These are phyloP conservation scores for Mormyrops boulengeri DNA, from an alignment of 2,797 vertebrate genomes.

Conservation along the genomic window DNA sequence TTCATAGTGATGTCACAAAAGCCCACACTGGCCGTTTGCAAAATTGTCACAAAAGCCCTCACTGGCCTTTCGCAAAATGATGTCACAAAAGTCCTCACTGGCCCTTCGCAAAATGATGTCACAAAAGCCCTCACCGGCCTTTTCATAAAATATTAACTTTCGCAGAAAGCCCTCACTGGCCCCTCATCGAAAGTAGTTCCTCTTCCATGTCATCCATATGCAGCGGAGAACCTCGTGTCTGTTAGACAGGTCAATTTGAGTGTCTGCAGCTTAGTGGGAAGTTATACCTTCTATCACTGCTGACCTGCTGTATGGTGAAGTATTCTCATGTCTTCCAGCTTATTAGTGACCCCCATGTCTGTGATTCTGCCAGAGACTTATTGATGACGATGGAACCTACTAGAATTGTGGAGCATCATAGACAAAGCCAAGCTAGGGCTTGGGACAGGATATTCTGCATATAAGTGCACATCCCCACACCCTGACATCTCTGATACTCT, in stretches of 20 bases:
- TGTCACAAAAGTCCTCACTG: background rate
- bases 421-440: background rate
- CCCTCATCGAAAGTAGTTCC: background rate
- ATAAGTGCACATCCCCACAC: background rate
- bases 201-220: slow-evolving; percentile 37
- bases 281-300: slow-evolving; percentile 59
- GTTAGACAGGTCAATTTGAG: slow-evolving; percentile 70
- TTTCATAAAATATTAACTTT: too few relatives aligned
- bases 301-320: slow-evolving; percentile 61
- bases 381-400: slow-evolving; percentile 24
- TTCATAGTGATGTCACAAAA: background rate
- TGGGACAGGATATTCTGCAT: background rate
- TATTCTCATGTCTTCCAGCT: slow-evolving; percentile 64
- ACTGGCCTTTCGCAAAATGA: background rate
- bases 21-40: background rate
- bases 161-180: background rate
- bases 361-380: slow-evolving; percentile 66
- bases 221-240: slow-evolving; percentile 45
- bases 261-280: slow-evolving; percentile 55
- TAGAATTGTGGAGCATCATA: background rate
- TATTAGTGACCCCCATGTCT: slow-evolving; percentile 73
- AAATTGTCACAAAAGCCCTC: background rate
- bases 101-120: background rate
- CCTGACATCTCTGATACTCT: background rate
- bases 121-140: too few relatives aligned